These are phyloP conservation scores for Drosophila greeni DNA, from an alignment of 2,888 invertebrate species.

Conservation along the genomic window DNA sequence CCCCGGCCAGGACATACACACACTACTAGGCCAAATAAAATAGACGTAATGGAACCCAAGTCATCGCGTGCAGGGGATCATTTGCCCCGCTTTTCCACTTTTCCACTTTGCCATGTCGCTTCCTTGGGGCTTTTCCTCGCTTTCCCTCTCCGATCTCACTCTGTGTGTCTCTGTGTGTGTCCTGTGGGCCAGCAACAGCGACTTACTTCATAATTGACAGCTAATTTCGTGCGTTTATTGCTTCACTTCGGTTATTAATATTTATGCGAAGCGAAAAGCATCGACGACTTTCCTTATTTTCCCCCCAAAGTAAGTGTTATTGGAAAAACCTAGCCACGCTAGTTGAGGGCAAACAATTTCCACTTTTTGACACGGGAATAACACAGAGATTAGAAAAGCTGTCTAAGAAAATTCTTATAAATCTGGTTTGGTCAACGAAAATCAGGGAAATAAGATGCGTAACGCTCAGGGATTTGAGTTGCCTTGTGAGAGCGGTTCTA, in stretches of 20 bases:
- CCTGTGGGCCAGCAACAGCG: constrained; percentile 10
- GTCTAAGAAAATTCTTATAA: background rate
- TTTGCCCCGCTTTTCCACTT: constrained; percentile 12
- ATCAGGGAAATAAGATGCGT: background rate
- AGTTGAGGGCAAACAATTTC: background rate
- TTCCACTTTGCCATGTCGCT: constrained; percentile 6
- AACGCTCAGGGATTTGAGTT: background rate
- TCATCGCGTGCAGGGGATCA: constrained; percentile 52
- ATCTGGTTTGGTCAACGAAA: background rate
- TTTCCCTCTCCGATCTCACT: too few species aligned
- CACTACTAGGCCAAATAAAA: constrained; percentile 26
- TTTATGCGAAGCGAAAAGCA: constrained; percentile 32
- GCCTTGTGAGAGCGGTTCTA: too few species aligned
- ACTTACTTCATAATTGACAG: constrained; percentile 70
- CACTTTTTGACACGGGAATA: too few species aligned
- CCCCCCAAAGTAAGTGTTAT: background rate
- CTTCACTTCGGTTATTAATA: constrained; percentile 53
- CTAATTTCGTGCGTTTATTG: constrained; percentile 67
- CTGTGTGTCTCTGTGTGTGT: background rate
- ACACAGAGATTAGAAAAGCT: background rate
- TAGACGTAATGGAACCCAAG: constrained; percentile 22
- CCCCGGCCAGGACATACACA: constrained; percentile 8
- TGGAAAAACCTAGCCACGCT: background rate
- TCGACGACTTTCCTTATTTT: constrained; percentile 1
- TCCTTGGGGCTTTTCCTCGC: background rate